phyloP scores from a whole-genome alignment of 2,888 invertebrate species.

The Axea sp. region DNA sequence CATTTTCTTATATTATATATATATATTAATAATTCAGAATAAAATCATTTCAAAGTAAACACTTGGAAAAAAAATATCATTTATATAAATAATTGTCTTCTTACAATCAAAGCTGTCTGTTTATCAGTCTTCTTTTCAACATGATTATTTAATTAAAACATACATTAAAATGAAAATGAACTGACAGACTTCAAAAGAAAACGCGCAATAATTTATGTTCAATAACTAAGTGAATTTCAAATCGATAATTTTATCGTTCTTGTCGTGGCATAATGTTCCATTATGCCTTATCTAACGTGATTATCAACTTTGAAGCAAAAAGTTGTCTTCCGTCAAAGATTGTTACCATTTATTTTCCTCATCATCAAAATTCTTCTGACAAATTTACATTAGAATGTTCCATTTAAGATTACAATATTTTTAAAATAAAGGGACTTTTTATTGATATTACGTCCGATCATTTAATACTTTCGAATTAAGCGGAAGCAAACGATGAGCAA shows the following conservation, averaged over 20 bases:
- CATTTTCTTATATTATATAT: no score
- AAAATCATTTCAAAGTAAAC: no score
- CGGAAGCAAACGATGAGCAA: conserved; percentile 39
- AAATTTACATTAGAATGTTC: conserved; percentile 48
- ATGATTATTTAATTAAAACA: conserved; percentile 12
- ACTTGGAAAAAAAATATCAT: no score
- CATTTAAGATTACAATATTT: conserved; percentile 30
- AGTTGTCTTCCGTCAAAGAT: conserved; percentile 4
- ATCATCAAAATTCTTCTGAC: not conserved
- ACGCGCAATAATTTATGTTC: conserved; percentile 1
- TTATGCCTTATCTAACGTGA: conserved; percentile 8
- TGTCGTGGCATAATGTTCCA: not conserved
- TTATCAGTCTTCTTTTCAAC: conserved; percentile 7
- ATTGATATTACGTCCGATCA: conserved; percentile 41
- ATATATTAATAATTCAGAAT: no score
- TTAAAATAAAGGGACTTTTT: conserved; percentile 4
- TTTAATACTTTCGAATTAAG: conserved; percentile 12
- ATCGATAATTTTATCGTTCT: conserved; percentile 5
- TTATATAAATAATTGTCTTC: no score
- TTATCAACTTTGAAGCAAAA: conserved; percentile 1
- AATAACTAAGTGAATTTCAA: not conserved
- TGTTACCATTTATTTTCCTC: conserved; percentile 3
- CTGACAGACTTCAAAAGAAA: conserved; percentile 23
- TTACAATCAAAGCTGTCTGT: not conserved
- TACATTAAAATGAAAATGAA: conserved; percentile 1